Percentiles rank a stretch among this genome's conserved stretches.
phyloP scores from a whole-genome alignment of 2,797 vertebrate genomes.

The Glossophaga mutica region DNA sequence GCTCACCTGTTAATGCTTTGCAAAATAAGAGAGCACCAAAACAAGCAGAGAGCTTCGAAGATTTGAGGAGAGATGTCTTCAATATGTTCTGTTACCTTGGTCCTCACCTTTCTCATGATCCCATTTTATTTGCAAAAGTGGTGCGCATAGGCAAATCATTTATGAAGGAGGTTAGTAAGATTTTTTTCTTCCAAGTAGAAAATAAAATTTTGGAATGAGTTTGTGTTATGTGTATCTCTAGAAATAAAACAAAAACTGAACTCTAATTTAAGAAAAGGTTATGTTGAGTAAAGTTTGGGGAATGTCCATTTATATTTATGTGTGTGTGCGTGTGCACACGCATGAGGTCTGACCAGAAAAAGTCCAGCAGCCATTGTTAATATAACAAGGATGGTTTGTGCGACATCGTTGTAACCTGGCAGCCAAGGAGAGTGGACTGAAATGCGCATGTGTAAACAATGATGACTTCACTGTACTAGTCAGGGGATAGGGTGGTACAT shows the following conservation, averaged over 20 bases:
- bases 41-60: conserved; percentile 92
- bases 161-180: conserved; percentile 95
- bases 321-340: neutral
- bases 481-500: no score
- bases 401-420: no score
- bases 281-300: neutral
- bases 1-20: conserved; percentile 85
- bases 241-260: conserved; percentile 17
- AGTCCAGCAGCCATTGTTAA: no score
- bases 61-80: conserved; percentile 93
- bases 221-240: conserved; percentile 29
- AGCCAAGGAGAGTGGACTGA: no score
- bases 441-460: no score
- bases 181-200: conserved; percentile 47
- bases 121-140: conserved; percentile 96
- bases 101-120: conserved; percentile 95
- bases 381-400: no score
- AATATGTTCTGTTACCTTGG: conserved; percentile 97
- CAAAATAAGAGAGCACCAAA: conserved; percentile 90
- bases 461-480: no score
- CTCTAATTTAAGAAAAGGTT: neutral
- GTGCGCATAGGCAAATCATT: conserved; percentile 96
- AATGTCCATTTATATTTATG: neutral
- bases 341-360: no score
- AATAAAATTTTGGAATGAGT: conserved; percentile 25